Conservation (phyloP, 2,113 vertebrate genomes). For the Cyprinus carpio region DNA sequence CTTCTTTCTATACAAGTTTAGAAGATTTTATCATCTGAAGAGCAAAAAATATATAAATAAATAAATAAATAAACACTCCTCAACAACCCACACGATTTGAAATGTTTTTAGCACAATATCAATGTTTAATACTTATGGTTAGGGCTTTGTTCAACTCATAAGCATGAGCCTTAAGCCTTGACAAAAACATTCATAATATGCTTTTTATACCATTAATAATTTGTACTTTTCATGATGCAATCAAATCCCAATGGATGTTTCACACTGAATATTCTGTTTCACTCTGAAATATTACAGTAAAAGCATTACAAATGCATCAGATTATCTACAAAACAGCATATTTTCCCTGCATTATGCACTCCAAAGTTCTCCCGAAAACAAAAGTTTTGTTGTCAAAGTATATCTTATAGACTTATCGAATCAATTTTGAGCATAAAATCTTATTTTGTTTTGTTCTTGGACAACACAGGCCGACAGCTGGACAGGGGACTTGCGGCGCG, state of each 20-base stretch:
- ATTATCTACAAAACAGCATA: background rate
- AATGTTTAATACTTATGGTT: background rate
- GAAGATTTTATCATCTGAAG: background rate
- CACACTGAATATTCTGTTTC: background rate
- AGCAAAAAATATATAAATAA: no score
- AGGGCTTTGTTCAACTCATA: background rate
- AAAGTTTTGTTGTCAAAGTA: conserved; percentile 43
- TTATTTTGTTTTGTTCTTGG: conserved; percentile 52
- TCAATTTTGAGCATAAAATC: conserved; percentile 56
- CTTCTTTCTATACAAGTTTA: background rate
- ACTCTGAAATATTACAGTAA: background rate
- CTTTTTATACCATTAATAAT: background rate
- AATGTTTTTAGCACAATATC: background rate
- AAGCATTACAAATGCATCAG: background rate
- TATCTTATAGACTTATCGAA: conserved; percentile 47
- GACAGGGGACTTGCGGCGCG: conserved; percentile 49
- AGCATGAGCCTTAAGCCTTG: background rate
- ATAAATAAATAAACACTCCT: background rate
- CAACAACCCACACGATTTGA: background rate
- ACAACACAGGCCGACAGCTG: conserved; percentile 35
- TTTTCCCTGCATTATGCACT: background rate
- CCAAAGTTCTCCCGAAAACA: conserved; percentile 49
- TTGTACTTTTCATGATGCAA: background rate
- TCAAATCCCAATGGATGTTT: background rate
- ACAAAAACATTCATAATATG: background rate